A percentile compares a stretch with the other conserved stretches of the same genome.
Conservation (phyloP, 2,113 vertebrate species). For the Turdus rufiventris region DNA sequence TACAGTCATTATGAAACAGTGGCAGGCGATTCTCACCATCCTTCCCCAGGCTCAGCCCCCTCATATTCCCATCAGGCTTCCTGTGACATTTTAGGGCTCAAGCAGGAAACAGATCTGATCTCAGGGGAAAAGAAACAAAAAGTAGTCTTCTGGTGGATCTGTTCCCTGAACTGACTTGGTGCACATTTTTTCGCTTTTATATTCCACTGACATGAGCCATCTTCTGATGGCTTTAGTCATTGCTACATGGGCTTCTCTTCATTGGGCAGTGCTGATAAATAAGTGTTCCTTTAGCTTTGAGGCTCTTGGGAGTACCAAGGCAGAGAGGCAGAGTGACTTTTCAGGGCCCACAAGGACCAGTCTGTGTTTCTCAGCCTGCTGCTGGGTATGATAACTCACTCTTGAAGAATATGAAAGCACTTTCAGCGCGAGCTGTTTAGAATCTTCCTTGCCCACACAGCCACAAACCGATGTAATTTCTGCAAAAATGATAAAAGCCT, state of each 20-base stretch:
- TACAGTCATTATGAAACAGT: background rate
- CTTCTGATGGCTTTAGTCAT: background rate
- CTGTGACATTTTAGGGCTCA: background rate
- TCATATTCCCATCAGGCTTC: background rate
- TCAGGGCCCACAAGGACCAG: background rate
- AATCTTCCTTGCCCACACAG: background rate
- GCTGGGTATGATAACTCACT: background rate
- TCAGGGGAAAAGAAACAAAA: background rate
- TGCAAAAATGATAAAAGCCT: background rate
- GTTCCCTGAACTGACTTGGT: background rate
- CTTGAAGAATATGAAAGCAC: background rate
- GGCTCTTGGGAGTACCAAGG: background rate
- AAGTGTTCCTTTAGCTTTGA: background rate
- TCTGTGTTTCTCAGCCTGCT: background rate
- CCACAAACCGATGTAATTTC: background rate
- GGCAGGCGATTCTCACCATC: background rate
- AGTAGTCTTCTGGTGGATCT: background rate
- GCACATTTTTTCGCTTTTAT: background rate
- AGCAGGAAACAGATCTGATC: background rate
- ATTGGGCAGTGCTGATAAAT: background rate
- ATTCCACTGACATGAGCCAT: background rate
- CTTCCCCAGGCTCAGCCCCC: background rate
- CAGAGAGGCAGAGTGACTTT: background rate
- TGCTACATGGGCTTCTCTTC: background rate
- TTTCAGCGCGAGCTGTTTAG: background rate